Percentiles rank a stretch among this genome's conserved stretches.
phyloP scores from a whole-genome alignment of 2,797 vertebrate genomes.

The Otus scops region DNA sequence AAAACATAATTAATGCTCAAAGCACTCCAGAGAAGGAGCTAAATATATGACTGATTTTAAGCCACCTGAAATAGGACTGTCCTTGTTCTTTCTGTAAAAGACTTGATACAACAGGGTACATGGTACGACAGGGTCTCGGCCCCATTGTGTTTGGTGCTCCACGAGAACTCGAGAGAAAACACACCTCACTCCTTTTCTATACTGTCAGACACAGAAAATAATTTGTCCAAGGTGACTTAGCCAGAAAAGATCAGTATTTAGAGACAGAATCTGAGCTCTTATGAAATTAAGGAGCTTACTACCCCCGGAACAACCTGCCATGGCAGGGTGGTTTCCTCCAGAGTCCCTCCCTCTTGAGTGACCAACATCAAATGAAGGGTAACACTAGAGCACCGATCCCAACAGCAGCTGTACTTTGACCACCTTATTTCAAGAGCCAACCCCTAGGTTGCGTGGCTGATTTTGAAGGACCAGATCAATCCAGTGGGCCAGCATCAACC shows the following conservation, averaged over 20 bases:
- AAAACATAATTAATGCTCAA: slow-evolving; percentile 45
- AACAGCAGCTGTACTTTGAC: accelerated
- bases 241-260: not conserved
- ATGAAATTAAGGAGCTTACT: not conserved
- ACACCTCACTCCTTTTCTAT: not conserved
- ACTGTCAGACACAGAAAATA: not conserved
- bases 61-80: not conserved
- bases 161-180: not conserved
- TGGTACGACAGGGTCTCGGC: accelerated
- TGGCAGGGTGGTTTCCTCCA: not conserved
- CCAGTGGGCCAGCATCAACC: not conserved
- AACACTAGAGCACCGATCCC: not conserved
- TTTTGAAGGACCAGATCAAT: not conserved
- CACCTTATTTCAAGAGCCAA: accelerated
- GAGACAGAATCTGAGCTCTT: not conserved
- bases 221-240: not conserved
- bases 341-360: not conserved
- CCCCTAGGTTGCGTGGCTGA: accelerated
- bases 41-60: not conserved
- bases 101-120: not conserved
- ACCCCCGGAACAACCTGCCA: not conserved
- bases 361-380: not conserved
- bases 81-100: not conserved
- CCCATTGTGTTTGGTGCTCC: not conserved
- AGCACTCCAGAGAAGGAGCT: slow-evolving; percentile 8